These are phyloP conservation scores for Polymixis lichenea DNA, from an alignment of 2,888 invertebrate genomes.

Conservation along the genomic window DNA sequence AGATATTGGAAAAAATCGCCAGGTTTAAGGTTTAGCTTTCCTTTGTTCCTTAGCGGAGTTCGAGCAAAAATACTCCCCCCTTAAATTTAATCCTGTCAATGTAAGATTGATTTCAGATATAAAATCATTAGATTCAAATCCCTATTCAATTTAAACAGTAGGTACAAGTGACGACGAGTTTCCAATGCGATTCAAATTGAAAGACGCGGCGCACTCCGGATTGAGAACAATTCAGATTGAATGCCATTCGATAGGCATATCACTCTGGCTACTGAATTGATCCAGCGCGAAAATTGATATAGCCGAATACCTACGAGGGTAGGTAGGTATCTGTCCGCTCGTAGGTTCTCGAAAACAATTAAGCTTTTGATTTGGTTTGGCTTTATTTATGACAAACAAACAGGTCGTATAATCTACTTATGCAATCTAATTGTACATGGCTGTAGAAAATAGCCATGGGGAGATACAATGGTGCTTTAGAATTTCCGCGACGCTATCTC, in stretches of 20 bases:
- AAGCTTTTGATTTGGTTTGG: constrained; percentile 5
- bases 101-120: constrained; percentile 26
- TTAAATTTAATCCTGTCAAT: constrained; percentile 17
- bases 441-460: constrained; percentile 28
- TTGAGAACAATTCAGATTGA: constrained; percentile 60
- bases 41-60: constrained; percentile 16
- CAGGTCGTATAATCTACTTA: constrained; percentile 27
- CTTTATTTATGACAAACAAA: constrained; percentile 29
- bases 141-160: constrained; percentile 39
- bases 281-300: constrained; percentile 36
- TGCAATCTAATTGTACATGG: constrained; percentile 42
- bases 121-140: constrained; percentile 52
- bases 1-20: constrained; percentile 29
- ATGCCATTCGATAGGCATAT: constrained; percentile 52
- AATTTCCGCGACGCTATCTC: constrained; percentile 48
- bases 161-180: constrained; percentile 33
- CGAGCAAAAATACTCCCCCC: constrained; percentile 8
- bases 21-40: constrained; percentile 21
- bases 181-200: constrained; percentile 53
- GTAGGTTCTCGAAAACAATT: background rate
- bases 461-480: constrained; percentile 43
- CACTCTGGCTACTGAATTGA: constrained; percentile 45
- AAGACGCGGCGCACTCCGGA: constrained; percentile 51
- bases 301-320: background rate
- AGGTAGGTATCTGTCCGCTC: background rate